These are phyloP conservation scores for Brotula barbata DNA, from an alignment of 2,797 vertebrate species.

Conservation along the genomic window DNA sequence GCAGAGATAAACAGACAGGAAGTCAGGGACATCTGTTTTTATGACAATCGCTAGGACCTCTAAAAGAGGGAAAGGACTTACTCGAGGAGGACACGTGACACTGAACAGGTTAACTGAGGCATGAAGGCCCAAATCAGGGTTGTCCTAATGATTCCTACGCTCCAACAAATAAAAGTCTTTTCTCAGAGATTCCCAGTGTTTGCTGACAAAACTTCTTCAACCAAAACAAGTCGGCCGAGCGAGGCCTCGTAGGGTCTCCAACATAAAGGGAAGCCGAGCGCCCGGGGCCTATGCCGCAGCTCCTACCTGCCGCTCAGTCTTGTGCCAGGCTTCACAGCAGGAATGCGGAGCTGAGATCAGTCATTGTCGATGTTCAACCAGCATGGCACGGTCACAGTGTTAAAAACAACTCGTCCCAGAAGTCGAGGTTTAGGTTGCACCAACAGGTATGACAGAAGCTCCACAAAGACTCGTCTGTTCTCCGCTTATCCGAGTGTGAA, in stretches of 20 bases:
- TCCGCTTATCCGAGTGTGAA: constrained; percentile 62
- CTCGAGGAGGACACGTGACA: constrained; percentile 21
- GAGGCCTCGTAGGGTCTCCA: constrained; percentile 16
- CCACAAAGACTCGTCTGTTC: constrained; percentile 64
- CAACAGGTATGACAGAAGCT: constrained; percentile 59
- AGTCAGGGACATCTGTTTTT: constrained; percentile 46
- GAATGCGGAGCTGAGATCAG: constrained; percentile 74
- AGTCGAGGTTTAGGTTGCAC: constrained; percentile 73
- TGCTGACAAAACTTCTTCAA: neutral
- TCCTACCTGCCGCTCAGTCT: constrained; percentile 69
- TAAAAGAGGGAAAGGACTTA: constrained; percentile 24
- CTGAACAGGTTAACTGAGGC: constrained; percentile 23
- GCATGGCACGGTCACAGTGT: constrained; percentile 69
- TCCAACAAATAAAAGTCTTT: constrained; percentile 59
- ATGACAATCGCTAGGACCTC: constrained; percentile 70
- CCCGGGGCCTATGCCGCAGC: constrained; percentile 19
- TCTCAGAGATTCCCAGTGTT: constrained; percentile 27
- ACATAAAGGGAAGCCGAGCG: constrained; percentile 50
- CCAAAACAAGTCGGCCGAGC: too few species aligned
- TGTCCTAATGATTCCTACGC: constrained; percentile 39
- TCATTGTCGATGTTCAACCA: constrained; percentile 78
- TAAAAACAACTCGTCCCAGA: constrained; percentile 73
- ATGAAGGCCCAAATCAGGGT: constrained; percentile 21
- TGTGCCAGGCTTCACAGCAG: constrained; percentile 74
- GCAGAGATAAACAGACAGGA: constrained; percentile 45